Conservation (phyloP, 1,140 invertebrate genomes). For the Goniozus legneri region DNA sequence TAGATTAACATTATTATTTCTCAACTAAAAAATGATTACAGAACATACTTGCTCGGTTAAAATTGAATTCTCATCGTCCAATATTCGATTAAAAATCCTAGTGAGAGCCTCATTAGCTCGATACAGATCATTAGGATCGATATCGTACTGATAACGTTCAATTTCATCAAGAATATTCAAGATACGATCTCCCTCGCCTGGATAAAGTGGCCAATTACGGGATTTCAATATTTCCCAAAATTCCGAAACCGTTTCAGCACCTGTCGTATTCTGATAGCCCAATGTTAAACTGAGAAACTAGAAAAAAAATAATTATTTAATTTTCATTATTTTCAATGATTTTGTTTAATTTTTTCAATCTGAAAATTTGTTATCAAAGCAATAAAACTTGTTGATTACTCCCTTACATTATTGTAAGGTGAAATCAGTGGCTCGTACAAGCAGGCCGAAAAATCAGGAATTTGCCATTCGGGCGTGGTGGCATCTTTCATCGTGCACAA, state of each 20-base stretch:
- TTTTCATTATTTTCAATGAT: too few species aligned
- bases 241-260: conserved; percentile 52
- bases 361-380: too few species aligned
- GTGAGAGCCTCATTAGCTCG: conserved; percentile 48
- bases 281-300: conserved; percentile 62
- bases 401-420: conserved; percentile 63
- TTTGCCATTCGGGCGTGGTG: conserved; percentile 65
- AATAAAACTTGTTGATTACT: too few species aligned
- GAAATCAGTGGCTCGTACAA: conserved; percentile 62
- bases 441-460: conserved; percentile 72
- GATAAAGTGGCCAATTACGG: conserved; percentile 49
- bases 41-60: conserved; percentile 52
- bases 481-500: conserved; percentile 60
- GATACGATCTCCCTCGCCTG: conserved; percentile 59
- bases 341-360: too few species aligned
- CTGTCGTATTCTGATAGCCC: conserved; percentile 63
- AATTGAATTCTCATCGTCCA: conserved; percentile 51
- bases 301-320: conserved; percentile 24
- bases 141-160: conserved; percentile 49
- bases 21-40: neutral
- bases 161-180: conserved; percentile 53
- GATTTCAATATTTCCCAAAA: conserved; percentile 54
- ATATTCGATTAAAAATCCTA: conserved; percentile 53
- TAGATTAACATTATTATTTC: too few species aligned
- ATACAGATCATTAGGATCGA: conserved; percentile 37